phyloP scores from a whole-genome alignment of 2,888 invertebrate species.

The Phortica okadai region DNA sequence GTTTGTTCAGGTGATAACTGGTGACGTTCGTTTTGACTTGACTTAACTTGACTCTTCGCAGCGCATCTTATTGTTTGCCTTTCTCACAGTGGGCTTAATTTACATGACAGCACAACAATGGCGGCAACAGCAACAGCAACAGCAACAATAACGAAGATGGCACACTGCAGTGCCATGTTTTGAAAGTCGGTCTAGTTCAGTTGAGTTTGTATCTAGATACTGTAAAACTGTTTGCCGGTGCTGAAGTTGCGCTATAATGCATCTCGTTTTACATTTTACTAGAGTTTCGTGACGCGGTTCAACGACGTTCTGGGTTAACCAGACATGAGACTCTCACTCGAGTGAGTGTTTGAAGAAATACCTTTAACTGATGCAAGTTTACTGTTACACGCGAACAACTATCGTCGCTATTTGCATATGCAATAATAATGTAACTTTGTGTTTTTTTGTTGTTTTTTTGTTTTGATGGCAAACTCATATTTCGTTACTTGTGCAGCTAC shows the following conservation, averaged over 20 bases:
- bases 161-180: too few species aligned
- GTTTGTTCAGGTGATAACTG: too few species aligned
- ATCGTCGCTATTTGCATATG: background rate
- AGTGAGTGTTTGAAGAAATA: background rate
- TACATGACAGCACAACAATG: background rate
- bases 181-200: too few species aligned
- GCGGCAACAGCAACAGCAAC: too few species aligned
- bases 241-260: too few species aligned
- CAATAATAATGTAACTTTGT: background rate
- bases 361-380: constrained; percentile 19
- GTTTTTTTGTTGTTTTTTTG: background rate
- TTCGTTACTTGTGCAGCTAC: too few species aligned
- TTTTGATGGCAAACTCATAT: background rate
- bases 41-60: too few species aligned
- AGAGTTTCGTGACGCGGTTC: constrained; percentile 50
- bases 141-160: too few species aligned
- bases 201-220: background rate
- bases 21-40: too few species aligned
- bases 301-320: constrained; percentile 65
- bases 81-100: background rate
- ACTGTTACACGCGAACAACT: constrained; percentile 7
- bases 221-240: too few species aligned
- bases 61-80: background rate
- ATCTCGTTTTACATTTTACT: background rate
- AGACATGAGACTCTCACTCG: background rate